Base-by-base conservation (phyloP, 2,797 vertebrate genomes). In the Rhyacichthys aspro region DNA sequence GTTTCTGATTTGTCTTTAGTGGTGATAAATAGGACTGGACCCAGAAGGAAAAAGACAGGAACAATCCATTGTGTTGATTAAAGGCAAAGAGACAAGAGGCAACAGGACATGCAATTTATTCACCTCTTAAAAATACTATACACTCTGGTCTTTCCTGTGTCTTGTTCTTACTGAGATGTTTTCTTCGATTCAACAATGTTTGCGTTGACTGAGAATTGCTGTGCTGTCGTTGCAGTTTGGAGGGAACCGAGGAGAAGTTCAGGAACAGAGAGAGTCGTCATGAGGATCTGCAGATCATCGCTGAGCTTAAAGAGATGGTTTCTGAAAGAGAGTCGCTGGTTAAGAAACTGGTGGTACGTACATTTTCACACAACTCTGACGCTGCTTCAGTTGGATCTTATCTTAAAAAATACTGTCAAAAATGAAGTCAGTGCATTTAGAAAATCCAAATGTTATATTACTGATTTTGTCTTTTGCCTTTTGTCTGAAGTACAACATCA, bases 331-430 rank as follows among this genome's bases (percentile, higher is more conserved):
- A 99, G 79, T 82, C 96, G 15, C 93, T 98, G 38, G 97, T 99
- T 87, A 99, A 98, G 92, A 99, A 99, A 87, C 88, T 99, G 87
- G 96, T 98, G 93, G 98, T 99, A 91, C 91, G 96, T 92, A 63
- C 46, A 15, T 49, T 36, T 17, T 7, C 2, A 5, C n/a, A 16
- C 14, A 3, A 3, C 38, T 8, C 12, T n/a, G 19, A 28, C 23
- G 23, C 1, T 28, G 23, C 23, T 6, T 28, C n/a, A n/a, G n/a
- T n/a, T n/a, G n/a, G n/a, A n/a, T n/a, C n/a, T n/a, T n/a, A n/a
- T n/a, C n/a, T n/a, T n/a, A n/a, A n/a, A n/a, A n/a, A n/a, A n/a
- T n/a, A n/a, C n/a, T n/a, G n/a, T n/a, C n/a, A n/a, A n/a, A n/a
- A n/a, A 28, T 28, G 23, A 28, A 2, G 23, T 5, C 1, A 28